These are phyloP conservation scores for Leptothorax acervorum DNA, from an alignment of 2,888 invertebrate species.

Conservation along the genomic window DNA sequence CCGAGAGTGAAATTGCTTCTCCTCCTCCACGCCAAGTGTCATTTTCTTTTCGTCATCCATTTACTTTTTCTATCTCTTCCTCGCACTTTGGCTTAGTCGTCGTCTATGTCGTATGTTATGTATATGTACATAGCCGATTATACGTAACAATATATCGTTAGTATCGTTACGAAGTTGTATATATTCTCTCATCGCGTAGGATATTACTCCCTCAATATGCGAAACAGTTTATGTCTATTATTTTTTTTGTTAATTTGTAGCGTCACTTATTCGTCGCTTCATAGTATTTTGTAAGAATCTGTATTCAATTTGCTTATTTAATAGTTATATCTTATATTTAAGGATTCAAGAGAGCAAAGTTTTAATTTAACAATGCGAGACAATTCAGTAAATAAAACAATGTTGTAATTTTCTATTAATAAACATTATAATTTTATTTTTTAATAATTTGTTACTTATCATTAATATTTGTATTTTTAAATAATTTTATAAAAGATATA, in stretches of 20 bases:
- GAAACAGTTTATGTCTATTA: background rate
- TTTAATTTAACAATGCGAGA: background rate
- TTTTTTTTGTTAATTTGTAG: background rate
- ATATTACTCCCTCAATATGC: background rate
- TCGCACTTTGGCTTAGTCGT: constrained; percentile 45
- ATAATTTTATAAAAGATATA: background rate
- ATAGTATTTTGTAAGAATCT: background rate
- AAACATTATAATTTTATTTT: background rate
- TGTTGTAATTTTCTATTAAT: background rate
- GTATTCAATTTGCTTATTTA: background rate
- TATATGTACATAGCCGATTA: background rate
- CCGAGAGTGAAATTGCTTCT: constrained; percentile 77
- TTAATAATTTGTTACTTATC: background rate
- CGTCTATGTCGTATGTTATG: constrained; percentile 19
- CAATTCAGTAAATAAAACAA: background rate
- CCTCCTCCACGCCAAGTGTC: constrained; percentile 73
- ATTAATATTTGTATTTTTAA: background rate
- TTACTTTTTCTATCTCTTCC: constrained; percentile 64
- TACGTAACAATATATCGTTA: constrained; percentile 36
- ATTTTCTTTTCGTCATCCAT: constrained; percentile 77
- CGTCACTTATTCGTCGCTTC: background rate
- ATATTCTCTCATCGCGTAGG: background rate
- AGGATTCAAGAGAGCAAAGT: background rate
- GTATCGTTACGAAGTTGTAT: constrained; percentile 24
- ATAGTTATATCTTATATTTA: background rate